phyloP scores from a whole-genome alignment of 2,888 invertebrate species.

The Nephrotoma guestfalica region DNA sequence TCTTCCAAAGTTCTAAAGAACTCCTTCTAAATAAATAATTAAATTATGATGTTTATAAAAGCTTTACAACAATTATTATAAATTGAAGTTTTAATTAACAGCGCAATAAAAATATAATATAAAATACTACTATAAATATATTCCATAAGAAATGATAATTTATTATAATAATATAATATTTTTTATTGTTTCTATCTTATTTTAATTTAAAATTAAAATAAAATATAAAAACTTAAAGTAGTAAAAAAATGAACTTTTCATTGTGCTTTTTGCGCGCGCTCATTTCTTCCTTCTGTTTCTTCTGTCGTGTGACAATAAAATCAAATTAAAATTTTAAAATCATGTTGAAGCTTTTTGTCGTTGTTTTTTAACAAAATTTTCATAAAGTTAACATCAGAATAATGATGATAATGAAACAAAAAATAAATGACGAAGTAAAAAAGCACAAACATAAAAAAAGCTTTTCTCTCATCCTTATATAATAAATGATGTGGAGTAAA shows the following conservation, averaged over 20 bases:
- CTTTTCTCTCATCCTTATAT: neutral
- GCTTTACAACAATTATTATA: neutral
- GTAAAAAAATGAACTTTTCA: neutral
- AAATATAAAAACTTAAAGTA: neutral
- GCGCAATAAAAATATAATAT: neutral
- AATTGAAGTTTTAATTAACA: neutral
- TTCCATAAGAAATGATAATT: neutral
- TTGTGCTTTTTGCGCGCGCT: neutral
- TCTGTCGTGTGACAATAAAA: neutral
- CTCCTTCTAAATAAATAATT: neutral
- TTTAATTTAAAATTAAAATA: neutral
- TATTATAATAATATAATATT: neutral
- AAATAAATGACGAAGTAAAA: neutral
- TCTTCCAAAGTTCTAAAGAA: too few species aligned
- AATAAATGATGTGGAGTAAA: neutral
- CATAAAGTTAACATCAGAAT: neutral
- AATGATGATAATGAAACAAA: neutral
- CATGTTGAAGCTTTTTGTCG: neutral
- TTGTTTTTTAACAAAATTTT: neutral
- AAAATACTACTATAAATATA: neutral
- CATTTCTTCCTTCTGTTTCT: neutral
- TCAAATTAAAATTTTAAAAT: neutral
- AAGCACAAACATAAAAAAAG: neutral
- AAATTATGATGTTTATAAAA: neutral
- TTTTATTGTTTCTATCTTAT: neutral